Evolutionary conservation across 2,888 invertebrate species (phyloP).

Genomic region (Linyphia triangularis): DNA sequence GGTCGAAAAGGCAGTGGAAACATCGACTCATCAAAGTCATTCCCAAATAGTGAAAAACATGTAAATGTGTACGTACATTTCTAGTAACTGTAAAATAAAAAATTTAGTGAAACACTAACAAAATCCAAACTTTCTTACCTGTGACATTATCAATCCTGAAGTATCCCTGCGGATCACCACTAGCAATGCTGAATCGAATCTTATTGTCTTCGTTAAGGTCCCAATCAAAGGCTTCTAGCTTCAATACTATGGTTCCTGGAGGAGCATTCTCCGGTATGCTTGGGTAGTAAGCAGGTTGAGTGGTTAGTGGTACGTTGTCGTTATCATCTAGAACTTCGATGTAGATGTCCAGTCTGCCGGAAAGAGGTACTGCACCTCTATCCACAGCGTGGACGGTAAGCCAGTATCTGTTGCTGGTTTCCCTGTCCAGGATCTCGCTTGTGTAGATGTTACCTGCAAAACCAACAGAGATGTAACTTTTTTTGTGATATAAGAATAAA

Average conservation of each 20-base stretch:
- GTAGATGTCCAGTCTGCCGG: slow-evolving; percentile 90
- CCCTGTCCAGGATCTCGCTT: slow-evolving; percentile 91
- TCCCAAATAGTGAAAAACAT: too few relatives aligned
- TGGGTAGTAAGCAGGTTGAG: slow-evolving; percentile 91
- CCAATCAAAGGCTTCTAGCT: slow-evolving; percentile 88
- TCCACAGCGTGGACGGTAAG: slow-evolving; percentile 95
- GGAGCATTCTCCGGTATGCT: slow-evolving; percentile 89
- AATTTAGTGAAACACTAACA: too few relatives aligned
- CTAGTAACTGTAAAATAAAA: too few relatives aligned
- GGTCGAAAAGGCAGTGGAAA: too few relatives aligned
- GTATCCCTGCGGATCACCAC: slow-evolving; percentile 94
- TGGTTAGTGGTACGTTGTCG: slow-evolving; percentile 95
- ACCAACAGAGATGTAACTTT: too few relatives aligned
- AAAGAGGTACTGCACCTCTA: slow-evolving; percentile 91
- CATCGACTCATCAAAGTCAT: too few relatives aligned
- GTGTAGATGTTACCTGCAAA: slow-evolving; percentile 89
- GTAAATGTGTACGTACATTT: too few relatives aligned
- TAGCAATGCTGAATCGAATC: slow-evolving; percentile 90
- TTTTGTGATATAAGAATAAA: too few relatives aligned
- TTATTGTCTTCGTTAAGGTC: slow-evolving; percentile 85
- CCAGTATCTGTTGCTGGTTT: slow-evolving; percentile 93
- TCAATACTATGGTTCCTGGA: slow-evolving; percentile 86
- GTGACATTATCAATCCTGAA: slow-evolving; percentile 91
- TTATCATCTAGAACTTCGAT: slow-evolving; percentile 93
- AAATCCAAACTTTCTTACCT: slow-evolving; percentile 86